Evolutionary conservation across 2,797 vertebrate species (phyloP).

Genomic region (Eurystomus glaucurus): DNA sequence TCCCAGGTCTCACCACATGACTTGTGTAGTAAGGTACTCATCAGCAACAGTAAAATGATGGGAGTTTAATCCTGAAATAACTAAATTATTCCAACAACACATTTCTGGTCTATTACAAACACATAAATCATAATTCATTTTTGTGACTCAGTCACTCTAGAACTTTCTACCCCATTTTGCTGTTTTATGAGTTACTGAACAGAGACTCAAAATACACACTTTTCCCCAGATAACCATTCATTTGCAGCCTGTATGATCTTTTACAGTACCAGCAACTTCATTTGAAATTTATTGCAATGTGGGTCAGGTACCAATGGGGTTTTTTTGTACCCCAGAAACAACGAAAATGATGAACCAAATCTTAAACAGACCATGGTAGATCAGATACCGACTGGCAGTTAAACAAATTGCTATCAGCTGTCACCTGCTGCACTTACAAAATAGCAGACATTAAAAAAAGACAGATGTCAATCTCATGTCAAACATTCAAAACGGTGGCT

Average conservation of each 20-base stretch:
- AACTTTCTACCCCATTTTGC: background rate
- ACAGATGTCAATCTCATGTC: background rate
- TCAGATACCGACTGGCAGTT: background rate
- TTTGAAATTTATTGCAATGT: background rate
- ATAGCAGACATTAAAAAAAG: background rate
- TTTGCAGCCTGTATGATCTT: background rate
- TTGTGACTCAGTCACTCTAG: background rate
- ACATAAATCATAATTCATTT: background rate
- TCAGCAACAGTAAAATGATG: background rate
- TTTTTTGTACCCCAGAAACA: background rate
- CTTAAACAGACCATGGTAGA: background rate
- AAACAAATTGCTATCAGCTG: background rate
- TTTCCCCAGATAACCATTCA: background rate
- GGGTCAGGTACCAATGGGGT: background rate
- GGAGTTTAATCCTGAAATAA: background rate
- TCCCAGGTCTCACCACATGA: background rate
- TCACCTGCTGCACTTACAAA: background rate
- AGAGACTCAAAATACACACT: background rate
- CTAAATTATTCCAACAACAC: background rate
- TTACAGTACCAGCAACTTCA: constrained; percentile 26
- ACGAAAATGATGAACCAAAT: background rate
- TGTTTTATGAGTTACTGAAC: background rate
- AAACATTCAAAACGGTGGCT: background rate
- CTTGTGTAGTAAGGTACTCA: background rate
- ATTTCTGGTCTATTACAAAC: background rate